Evolutionary conservation across 2,113 vertebrate genomes (phyloP).

Genomic region (Henicopernis longicauda): DNA sequence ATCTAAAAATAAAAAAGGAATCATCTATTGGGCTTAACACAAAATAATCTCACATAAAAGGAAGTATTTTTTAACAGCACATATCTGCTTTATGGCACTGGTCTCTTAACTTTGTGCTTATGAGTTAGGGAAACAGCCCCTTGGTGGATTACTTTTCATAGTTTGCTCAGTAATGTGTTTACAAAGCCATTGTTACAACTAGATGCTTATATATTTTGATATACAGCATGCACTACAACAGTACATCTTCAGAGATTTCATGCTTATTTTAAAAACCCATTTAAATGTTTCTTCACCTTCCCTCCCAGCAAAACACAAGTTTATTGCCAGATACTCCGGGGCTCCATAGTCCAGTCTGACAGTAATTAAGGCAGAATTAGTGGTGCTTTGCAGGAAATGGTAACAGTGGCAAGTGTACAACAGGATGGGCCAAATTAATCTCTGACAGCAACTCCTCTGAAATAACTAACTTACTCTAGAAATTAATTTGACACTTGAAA

Average conservation of each 20-base stretch:
- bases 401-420: neutral
- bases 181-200: constrained; percentile 67
- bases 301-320: constrained; percentile 46
- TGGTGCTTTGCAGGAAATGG: constrained; percentile 8
- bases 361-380: constrained; percentile 60
- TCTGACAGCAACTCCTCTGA: constrained; percentile 9
- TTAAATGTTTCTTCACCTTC: constrained; percentile 70
- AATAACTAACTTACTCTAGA: neutral
- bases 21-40: constrained; percentile 12
- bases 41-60: constrained; percentile 51
- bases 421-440: constrained; percentile 1
- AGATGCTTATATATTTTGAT: constrained; percentile 70
- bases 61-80: constrained; percentile 65
- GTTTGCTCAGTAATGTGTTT: constrained; percentile 71
- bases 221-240: constrained; percentile 48
- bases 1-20: constrained; percentile 22
- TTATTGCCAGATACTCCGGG: constrained; percentile 50
- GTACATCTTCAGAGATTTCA: constrained; percentile 70
- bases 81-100: constrained; percentile 63
- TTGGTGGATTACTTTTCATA: constrained; percentile 74
- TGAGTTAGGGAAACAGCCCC: constrained; percentile 66
- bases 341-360: constrained; percentile 42
- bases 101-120: constrained; percentile 65
- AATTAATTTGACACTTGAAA: neutral
- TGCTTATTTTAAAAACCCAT: constrained; percentile 62